These are phyloP conservation scores for Drosophila albomicans DNA, from an alignment of 1,140 invertebrate species.

Conservation along the genomic window DNA sequence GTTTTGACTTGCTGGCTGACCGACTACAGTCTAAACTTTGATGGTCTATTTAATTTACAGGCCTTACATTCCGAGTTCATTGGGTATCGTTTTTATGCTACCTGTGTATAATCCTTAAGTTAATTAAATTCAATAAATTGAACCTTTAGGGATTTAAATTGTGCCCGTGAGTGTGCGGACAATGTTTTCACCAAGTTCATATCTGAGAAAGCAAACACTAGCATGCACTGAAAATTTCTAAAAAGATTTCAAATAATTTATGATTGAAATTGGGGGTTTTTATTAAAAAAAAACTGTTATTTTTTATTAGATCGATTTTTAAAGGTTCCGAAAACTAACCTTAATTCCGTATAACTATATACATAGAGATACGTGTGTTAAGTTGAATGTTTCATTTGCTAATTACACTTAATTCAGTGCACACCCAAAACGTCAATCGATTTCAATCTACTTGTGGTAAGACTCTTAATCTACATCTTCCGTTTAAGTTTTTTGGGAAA, in stretches of 20 bases:
- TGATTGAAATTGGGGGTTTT: too few species aligned
- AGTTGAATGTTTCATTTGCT: constrained; percentile 35
- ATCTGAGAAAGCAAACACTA: not conserved
- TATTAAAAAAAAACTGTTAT: too few species aligned
- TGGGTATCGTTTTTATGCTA: constrained; percentile 51
- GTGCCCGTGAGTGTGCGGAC: constrained; percentile 24
- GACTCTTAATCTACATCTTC: constrained; percentile 34
- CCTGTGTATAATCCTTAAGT: constrained; percentile 63
- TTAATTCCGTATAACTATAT: constrained; percentile 10
- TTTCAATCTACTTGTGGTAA: constrained; percentile 2
- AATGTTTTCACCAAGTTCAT: constrained; percentile 48
- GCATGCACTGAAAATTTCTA: too few species aligned
- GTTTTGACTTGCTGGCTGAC: not conserved
- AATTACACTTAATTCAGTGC: constrained; percentile 34
- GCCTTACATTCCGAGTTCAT: constrained; percentile 48
- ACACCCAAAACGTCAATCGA: constrained; percentile 37
- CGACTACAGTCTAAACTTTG: constrained; percentile 23
- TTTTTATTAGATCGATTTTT: too few species aligned
- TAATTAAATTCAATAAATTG: constrained; percentile 82
- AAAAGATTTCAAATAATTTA: constrained; percentile 8
- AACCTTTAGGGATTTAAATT: constrained; percentile 65
- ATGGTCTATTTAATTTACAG: constrained; percentile 47
- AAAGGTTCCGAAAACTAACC: too few species aligned
- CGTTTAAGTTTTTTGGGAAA: constrained; percentile 43
- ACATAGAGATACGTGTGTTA: constrained; percentile 8